Conservation (phyloP, 2,888 invertebrate species). For the Phorcus lineatus region DNA sequence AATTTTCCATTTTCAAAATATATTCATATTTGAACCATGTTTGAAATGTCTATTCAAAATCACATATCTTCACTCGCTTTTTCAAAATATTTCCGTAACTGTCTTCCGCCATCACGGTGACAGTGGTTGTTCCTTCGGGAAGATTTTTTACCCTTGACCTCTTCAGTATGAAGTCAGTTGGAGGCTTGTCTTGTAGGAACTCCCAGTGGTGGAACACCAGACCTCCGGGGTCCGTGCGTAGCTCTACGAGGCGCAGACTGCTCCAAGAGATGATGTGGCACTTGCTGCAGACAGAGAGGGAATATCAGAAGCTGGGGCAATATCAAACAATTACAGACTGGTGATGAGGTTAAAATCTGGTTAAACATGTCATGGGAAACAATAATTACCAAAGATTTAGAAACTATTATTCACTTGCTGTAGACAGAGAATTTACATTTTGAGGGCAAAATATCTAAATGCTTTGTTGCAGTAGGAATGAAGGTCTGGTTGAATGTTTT, state of each 20-base stretch:
- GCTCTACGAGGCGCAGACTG: constrained; percentile 70
- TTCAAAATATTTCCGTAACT: constrained; percentile 70
- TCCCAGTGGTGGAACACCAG: constrained; percentile 74
- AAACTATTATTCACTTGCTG: too few species aligned
- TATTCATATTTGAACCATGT: background rate
- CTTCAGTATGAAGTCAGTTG: constrained; percentile 62
- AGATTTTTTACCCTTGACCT: constrained; percentile 55
- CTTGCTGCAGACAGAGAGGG: background rate
- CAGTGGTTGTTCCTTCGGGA: constrained; percentile 50
- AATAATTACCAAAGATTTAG: too few species aligned
- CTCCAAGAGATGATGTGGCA: constrained; percentile 50
- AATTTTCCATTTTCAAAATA: background rate
- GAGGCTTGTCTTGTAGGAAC: constrained; percentile 67
- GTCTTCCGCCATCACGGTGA: constrained; percentile 69
- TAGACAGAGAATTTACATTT: too few species aligned
- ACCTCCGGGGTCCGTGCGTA: constrained; percentile 70
- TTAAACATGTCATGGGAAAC: too few species aligned
- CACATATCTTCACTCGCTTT: constrained; percentile 62
- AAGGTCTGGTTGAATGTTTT: too few species aligned
- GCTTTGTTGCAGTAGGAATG: too few species aligned
- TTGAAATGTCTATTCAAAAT: constrained; percentile 46
- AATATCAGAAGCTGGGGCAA: too few species aligned
- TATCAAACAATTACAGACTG: too few species aligned
- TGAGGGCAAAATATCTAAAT: too few species aligned
- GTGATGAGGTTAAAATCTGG: too few species aligned